Evolutionary conservation across 2,113 vertebrate genomes (phyloP).

Genomic region (Formicarius rufipectus): DNA sequence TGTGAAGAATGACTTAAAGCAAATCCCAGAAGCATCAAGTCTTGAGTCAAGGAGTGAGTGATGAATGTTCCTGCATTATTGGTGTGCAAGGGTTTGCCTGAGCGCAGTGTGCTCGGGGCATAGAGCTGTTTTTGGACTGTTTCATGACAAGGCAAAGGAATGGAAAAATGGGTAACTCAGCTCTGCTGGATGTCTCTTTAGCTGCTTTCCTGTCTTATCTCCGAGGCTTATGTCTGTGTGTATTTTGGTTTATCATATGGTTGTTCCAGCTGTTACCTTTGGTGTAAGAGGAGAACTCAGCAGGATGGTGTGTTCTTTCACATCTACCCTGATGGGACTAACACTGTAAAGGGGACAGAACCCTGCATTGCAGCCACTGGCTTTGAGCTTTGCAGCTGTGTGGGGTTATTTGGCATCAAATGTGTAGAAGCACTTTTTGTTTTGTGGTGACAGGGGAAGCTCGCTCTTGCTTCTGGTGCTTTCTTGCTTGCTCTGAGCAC

Average conservation of each 20-base stretch:
- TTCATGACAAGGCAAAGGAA: neutral
- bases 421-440: neutral
- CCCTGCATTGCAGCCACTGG: neutral
- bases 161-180: neutral
- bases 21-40: neutral
- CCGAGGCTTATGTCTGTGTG: neutral
- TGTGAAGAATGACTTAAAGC: neutral
- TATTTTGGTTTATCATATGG: neutral
- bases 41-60: neutral
- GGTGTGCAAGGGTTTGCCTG: neutral
- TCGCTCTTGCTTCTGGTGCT: neutral
- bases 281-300: neutral
- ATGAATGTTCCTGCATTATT: neutral
- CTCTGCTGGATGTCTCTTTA: neutral
- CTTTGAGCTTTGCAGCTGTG: neutral
- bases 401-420: neutral
- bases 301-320: neutral
- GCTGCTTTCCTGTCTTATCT: neutral
- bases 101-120: neutral
- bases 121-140: neutral
- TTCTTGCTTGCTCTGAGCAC: constrained; percentile 13
- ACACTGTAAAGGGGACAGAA: fast-evolving
- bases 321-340: neutral
- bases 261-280: neutral
- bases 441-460: neutral